Evolutionary conservation across 2,888 invertebrate genomes (phyloP).

Genomic region (Eurois occulta): DNA sequence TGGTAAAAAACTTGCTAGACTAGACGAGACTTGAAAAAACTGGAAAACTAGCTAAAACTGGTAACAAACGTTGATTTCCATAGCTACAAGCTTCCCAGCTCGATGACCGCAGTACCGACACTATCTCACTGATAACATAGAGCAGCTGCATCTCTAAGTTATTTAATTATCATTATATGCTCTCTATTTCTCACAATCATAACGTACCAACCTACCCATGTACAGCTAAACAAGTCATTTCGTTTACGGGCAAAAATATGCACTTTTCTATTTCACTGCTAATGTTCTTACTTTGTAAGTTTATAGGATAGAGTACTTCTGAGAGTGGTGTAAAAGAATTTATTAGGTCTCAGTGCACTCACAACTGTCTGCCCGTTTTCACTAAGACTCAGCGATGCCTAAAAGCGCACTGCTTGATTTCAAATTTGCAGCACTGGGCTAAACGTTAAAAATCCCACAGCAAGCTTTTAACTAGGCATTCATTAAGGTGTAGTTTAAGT

Average conservation of each 20-base stretch:
- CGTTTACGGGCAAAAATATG: neutral
- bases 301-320: neutral
- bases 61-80: conserved; percentile 15
- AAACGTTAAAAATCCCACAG: neutral
- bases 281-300: neutral
- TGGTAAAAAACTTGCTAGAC: neutral
- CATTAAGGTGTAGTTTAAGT: neutral
- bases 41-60: conserved; percentile 9
- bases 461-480: neutral
- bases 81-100: conserved; percentile 16
- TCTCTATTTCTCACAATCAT: conserved; percentile 46
- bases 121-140: conserved; percentile 18
- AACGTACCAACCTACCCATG: neutral
- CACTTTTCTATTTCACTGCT: neutral
- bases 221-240: neutral
- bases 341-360: neutral
- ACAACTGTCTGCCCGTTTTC: neutral
- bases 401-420: neutral
- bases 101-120: conserved; percentile 10
- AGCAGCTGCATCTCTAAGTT: conserved; percentile 19
- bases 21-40: neutral
- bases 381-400: neutral
- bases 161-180: conserved; percentile 19
- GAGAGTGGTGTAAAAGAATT: neutral
- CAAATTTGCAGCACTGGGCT: too few relatives aligned